phyloP scores from a whole-genome alignment of 2,797 vertebrate species.

The Mormyrops boulengeri region DNA sequence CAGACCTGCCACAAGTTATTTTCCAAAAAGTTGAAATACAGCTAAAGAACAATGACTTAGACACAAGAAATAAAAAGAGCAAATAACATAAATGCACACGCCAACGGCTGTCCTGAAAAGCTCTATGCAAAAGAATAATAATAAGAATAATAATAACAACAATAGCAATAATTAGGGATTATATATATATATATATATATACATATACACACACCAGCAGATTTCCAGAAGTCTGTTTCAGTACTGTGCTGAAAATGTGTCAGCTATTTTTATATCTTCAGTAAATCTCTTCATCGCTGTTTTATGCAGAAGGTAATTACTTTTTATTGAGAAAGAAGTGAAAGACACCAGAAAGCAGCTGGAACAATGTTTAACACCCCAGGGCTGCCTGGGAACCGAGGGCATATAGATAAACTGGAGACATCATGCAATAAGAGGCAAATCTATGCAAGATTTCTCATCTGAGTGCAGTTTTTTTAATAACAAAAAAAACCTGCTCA shows the following conservation, averaged over 20 bases:
- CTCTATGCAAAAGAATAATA: slow-evolving; percentile 26
- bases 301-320: slow-evolving; percentile 55
- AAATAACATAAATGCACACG: not conserved
- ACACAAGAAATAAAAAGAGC: not conserved
- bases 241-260: slow-evolving; percentile 58
- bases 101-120: not conserved
- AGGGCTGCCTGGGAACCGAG: slow-evolving; percentile 36
- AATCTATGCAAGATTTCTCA: not conserved
- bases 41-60: not conserved
- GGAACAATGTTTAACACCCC: slow-evolving; percentile 32
- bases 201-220: slow-evolving; percentile 36
- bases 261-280: slow-evolving; percentile 63
- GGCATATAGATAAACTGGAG: not conserved
- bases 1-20: not conserved
- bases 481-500: not conserved
- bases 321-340: slow-evolving; percentile 41
- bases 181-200: not conserved
- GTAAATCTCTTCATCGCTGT: slow-evolving; percentile 55
- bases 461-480: not conserved
- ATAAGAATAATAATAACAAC: slow-evolving; percentile 52
- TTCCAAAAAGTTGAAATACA: not conserved
- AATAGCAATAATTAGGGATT: slow-evolving; percentile 40
- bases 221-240: slow-evolving; percentile 53
- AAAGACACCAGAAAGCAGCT: slow-evolving; percentile 4
- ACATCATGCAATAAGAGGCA: slow-evolving; percentile 10